A percentile compares a stretch with the other conserved stretches of the same genome.
phyloP scores from a whole-genome alignment of 2,797 vertebrate genomes.

The Adrianichthys oophorus region DNA sequence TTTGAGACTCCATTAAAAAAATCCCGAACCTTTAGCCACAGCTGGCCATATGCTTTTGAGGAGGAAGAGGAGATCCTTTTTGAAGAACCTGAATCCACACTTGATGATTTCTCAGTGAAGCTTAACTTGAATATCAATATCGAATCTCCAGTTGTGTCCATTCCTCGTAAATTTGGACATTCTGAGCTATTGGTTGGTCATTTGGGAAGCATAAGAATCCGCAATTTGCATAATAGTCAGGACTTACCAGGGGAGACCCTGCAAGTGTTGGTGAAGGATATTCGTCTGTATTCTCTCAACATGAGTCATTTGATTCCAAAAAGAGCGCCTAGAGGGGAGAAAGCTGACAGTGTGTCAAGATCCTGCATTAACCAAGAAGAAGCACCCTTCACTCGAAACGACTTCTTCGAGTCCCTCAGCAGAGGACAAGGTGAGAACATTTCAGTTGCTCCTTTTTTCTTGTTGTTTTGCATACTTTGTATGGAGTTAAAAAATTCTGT shows the following conservation, averaged over 20 bases:
- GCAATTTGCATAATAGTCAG: slow-evolving; percentile 88
- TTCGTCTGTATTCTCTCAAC: slow-evolving; percentile 94
- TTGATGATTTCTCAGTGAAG: slow-evolving; percentile 85
- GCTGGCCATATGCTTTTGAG: slow-evolving; percentile 72
- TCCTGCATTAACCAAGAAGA: slow-evolving; percentile 80
- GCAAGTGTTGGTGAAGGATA: slow-evolving; percentile 94
- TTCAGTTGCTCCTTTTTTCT: too few species aligned
- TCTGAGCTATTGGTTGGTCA: slow-evolving; percentile 92
- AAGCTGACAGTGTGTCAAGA: slow-evolving; percentile 35
- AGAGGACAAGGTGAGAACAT: slow-evolving; percentile 86
- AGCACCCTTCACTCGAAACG: slow-evolving; percentile 89
- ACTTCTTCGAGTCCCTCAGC: slow-evolving; percentile 93
- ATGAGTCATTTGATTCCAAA: slow-evolving; percentile 80
- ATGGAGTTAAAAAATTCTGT: too few species aligned
- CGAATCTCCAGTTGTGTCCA: slow-evolving; percentile 93
- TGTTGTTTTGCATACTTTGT: too few species aligned
- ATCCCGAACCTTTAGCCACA: slow-evolving; percentile 72
- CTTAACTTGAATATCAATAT: slow-evolving; percentile 92
- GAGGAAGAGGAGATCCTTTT: slow-evolving; percentile 74
- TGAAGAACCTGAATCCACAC: slow-evolving; percentile 57
- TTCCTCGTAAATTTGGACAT: slow-evolving; percentile 92
- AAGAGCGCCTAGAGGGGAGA: slow-evolving; percentile 52
- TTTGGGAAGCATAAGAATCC: slow-evolving; percentile 92
- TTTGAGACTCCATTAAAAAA: slow-evolving; percentile 86
- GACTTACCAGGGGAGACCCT: slow-evolving; percentile 83